Evolutionary conservation across 2,888 invertebrate genomes (phyloP), one percentile per base, ranked within the genome.

Genomic region (Lasioglossum marginatum): DNA sequence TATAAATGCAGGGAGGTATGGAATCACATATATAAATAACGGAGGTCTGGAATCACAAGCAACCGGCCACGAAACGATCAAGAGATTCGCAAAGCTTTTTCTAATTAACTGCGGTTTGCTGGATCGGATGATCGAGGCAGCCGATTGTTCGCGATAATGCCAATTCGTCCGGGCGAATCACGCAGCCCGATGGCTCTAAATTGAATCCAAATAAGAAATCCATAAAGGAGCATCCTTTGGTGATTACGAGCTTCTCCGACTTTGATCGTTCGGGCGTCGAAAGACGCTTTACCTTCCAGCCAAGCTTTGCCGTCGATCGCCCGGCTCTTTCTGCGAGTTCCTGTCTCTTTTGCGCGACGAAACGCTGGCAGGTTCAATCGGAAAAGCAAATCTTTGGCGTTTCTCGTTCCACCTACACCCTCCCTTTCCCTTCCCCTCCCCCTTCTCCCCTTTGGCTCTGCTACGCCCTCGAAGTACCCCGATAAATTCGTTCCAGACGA

Each of bases 141-240:
- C 40, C 73, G 66, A 82, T 81, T 82, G 85, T 79, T 77, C 80
- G 78, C 70, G 72, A 88, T 88, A 82, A 89, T 83, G 86, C 78
- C 79, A 89, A 89, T 91, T 90, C 75, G 74, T n/a, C 79, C 37
- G 31, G 88, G 88, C 89, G 87, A 93, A 93, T 94, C 90, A 92
- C 89, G 87, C 92, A 92, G 92, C 78, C 90, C 90, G 92, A 91
- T 93, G 93, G 85, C 84, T 92, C 87, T 90, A 94, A 94, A 95
- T 95, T 93, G 92, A 94, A 94, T 94, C 91, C 92, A 91, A 92
- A 94, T 94, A 93, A 94, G 93, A 93, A 94, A 95, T 95, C 93
- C 93, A 94, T 94, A 94, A 94, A 92, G 92, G 92, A 92, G 92
- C 93, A 93, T 93, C 93, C 92, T 93, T 93, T 93, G 91, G 90